Conservation (phyloP, 2,113 vertebrate species). For the Origma solitaria region DNA sequence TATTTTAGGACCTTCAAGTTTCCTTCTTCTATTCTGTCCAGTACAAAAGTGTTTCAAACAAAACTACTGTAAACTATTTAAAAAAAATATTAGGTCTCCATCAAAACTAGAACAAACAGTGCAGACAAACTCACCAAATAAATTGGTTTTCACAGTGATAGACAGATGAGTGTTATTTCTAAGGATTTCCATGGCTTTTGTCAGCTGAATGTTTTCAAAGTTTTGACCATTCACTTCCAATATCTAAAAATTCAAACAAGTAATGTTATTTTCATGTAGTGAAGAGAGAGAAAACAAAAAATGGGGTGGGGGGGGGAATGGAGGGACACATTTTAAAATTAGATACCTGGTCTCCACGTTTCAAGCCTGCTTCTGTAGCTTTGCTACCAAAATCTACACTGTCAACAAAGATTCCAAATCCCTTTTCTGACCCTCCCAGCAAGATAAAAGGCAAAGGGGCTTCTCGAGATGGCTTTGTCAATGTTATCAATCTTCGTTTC, state of each 20-base stretch:
- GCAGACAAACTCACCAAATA: conserved; percentile 82
- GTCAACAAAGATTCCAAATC: conserved; percentile 95
- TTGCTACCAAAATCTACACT: conserved; percentile 92
- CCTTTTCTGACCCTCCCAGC: conserved; percentile 94
- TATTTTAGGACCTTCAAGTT: background rate
- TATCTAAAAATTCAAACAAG: conserved; percentile 75
- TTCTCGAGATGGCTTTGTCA: conserved; percentile 94
- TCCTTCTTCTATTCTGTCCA: background rate
- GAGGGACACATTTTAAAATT: background rate
- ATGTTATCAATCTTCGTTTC: conserved; percentile 89
- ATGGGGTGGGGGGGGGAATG: fast-evolving
- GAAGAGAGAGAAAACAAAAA: background rate
- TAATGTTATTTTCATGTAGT: background rate
- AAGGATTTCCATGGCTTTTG: conserved; percentile 97
- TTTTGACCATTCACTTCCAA: conserved; percentile 98
- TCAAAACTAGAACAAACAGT: background rate
- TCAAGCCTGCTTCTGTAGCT: conserved; percentile 92
- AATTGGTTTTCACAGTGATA: conserved; percentile 99
- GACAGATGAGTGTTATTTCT: conserved; percentile 98
- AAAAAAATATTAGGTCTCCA: background rate
- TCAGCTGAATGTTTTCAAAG: conserved; percentile 96
- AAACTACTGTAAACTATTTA: background rate
- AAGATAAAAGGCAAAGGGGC: conserved; percentile 91
- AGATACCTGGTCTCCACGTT: conserved; percentile 93
- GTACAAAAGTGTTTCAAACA: background rate